Conservation (phyloP, 1,140 invertebrate genomes). For the Trypoxylus dichotomus region DNA sequence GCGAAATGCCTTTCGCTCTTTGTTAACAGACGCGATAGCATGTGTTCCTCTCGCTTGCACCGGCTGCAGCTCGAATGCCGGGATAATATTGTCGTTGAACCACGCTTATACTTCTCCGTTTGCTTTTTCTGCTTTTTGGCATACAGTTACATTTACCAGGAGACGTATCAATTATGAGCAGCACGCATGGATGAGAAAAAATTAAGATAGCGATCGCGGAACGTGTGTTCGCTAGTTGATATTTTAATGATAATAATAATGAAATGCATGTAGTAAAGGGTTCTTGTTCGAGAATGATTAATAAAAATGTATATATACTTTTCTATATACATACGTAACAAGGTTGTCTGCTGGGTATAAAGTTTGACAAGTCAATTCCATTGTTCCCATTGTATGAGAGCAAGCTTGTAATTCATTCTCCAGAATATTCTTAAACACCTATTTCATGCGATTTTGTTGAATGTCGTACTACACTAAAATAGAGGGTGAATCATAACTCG, state of each 20-base stretch:
- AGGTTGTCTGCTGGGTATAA: no score
- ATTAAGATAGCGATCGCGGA: not conserved
- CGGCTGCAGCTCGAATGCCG: not conserved
- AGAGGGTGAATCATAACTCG: no score
- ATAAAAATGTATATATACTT: constrained; percentile 1
- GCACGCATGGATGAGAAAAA: not conserved
- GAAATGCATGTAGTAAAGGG: not conserved
- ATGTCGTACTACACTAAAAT: no score
- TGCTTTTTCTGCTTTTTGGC: not conserved
- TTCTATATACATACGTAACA: no score
- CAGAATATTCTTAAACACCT: no score
- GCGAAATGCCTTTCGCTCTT: not conserved
- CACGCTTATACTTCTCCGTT: not conserved
- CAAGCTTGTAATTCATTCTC: no score
- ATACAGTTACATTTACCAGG: not conserved
- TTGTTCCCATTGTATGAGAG: no score
- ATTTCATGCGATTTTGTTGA: no score
- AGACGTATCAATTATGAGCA: constrained; percentile 12
- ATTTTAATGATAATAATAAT: not conserved
- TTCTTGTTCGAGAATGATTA: not conserved
- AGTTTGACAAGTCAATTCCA: no score
- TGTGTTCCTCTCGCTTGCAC: no score
- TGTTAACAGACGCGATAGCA: not conserved
- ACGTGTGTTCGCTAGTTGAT: not conserved
- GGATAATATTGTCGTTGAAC: not conserved